Evolutionary conservation across 2,888 invertebrate genomes (phyloP).

Genomic region (Phoronis australis): DNA sequence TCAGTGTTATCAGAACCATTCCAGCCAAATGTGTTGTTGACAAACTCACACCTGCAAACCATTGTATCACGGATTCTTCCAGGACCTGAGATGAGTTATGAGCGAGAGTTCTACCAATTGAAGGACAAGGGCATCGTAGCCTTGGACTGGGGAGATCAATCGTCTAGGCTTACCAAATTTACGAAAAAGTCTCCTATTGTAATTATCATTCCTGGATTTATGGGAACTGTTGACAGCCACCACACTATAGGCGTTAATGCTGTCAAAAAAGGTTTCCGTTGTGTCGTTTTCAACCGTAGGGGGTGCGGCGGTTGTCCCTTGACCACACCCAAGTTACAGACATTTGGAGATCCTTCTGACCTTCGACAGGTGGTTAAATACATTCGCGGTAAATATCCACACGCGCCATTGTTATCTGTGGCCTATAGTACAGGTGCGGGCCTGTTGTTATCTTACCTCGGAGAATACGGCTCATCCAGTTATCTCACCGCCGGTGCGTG

Average conservation of each 20-base stretch:
- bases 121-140: constrained; percentile 39
- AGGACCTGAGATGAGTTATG: constrained; percentile 19
- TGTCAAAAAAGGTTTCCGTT: constrained; percentile 27
- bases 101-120: constrained; percentile 37
- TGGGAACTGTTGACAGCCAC: constrained; percentile 24
- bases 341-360: constrained; percentile 38
- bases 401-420: constrained; percentile 27
- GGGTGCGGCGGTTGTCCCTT: constrained; percentile 33
- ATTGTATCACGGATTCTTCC: constrained; percentile 23
- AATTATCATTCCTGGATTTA: constrained; percentile 32
- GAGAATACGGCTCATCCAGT: constrained; percentile 40
- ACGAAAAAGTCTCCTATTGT: constrained; percentile 23
- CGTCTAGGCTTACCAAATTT: constrained; percentile 12
- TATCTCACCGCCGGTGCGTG: constrained; percentile 32
- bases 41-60: constrained; percentile 36
- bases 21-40: constrained; percentile 28
- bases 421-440: constrained; percentile 36
- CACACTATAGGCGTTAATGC: constrained; percentile 24
- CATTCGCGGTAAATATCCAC: constrained; percentile 24
- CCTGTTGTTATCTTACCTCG: constrained; percentile 39
- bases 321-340: constrained; percentile 35
- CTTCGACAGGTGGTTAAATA: constrained; percentile 36
- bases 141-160: constrained; percentile 34
- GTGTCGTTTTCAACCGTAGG: constrained; percentile 38
- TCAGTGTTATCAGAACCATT: constrained; percentile 27